A percentile compares a stretch with the other conserved stretches of the same genome.
Conservation (phyloP, 2,113 vertebrate genomes). For the Zosterops japonicus region DNA sequence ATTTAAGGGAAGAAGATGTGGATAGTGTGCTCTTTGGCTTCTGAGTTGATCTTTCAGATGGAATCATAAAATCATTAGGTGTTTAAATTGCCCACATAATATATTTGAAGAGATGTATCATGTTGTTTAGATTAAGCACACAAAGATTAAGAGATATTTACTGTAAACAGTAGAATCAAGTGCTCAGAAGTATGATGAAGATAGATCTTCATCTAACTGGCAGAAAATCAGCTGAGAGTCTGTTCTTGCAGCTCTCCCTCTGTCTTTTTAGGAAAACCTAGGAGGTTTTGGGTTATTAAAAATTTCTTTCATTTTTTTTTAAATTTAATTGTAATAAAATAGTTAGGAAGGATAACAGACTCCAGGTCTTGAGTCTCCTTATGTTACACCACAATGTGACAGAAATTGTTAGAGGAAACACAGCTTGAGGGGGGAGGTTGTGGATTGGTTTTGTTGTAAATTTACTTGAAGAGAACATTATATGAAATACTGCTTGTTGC, state of each 20-base stretch:
- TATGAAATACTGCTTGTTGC: neutral
- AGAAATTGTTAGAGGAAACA: neutral
- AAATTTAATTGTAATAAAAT: neutral
- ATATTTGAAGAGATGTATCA: neutral
- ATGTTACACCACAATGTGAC: neutral
- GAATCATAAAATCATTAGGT: neutral
- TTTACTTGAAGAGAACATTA: neutral
- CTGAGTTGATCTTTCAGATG: neutral
- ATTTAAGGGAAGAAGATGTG: neutral
- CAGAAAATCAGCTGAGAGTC: neutral
- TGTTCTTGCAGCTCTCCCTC: neutral
- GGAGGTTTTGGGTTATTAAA: neutral
- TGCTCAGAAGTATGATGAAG: too few relatives aligned
- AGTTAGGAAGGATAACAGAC: neutral
- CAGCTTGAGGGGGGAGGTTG: neutral
- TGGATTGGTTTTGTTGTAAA: neutral
- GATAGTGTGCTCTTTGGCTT: neutral
- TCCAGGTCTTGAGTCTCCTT: neutral
- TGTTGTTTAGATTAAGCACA: neutral
- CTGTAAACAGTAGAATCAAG: too few relatives aligned
- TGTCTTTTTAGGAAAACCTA: neutral
- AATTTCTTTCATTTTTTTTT: neutral
- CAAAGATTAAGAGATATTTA: neutral
- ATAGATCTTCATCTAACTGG: too few relatives aligned
- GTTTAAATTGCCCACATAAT: neutral